Conservation (phyloP, 2,113 vertebrate species). For the Prionailurus viverrinus region DNA sequence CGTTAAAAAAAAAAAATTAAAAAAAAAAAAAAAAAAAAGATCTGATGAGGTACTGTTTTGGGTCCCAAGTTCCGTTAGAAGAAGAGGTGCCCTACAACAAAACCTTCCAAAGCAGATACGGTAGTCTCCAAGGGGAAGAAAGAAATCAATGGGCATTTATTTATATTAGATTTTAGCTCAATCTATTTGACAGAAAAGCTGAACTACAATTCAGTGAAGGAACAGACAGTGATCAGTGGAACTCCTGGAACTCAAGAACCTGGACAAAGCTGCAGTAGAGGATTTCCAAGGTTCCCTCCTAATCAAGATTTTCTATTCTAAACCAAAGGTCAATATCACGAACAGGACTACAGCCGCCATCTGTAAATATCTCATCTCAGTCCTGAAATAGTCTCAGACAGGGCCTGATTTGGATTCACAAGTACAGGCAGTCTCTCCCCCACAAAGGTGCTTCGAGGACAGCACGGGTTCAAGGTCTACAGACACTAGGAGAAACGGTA, state of each 20-base stretch:
- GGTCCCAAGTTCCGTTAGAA: constrained; percentile 26
- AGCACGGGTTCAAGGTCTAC: background rate
- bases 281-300: background rate
- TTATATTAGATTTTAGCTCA: background rate
- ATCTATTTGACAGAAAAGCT: background rate
- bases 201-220: background rate
- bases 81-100: background rate
- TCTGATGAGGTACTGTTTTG: background rate
- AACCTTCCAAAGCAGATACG: background rate
- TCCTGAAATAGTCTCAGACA: background rate
- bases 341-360: background rate
- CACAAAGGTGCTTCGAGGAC: background rate
- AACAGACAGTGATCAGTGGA: background rate
- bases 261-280: background rate
- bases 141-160: constrained; percentile 26
- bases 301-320: background rate
- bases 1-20: too few species aligned
- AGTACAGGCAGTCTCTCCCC: background rate
- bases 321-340: constrained; percentile 29
- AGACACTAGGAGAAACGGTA: background rate
- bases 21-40: background rate
- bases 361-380: background rate
- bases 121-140: background rate
- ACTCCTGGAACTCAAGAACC: background rate
- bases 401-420: background rate